Evolutionary conservation across 2,113 vertebrate species (phyloP).

Genomic region (Azemiops feae): DNA sequence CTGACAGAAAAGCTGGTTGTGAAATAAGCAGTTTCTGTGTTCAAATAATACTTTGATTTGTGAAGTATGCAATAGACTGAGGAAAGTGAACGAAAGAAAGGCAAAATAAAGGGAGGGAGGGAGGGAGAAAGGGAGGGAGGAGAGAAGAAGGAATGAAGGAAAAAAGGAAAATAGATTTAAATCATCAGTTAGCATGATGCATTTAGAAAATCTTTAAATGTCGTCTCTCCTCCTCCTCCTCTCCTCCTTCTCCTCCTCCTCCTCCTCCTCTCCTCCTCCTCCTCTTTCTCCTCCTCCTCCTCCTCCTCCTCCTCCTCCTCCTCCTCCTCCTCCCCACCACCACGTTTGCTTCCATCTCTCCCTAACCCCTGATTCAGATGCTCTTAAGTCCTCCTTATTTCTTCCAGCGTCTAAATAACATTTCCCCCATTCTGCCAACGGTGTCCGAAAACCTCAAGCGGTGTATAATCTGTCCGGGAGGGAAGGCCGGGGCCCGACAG

Average conservation of each 20-base stretch:
- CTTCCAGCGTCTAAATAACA: neutral
- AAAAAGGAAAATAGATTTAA: neutral
- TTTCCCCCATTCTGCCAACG: neutral
- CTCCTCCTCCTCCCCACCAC: rapidly evolving
- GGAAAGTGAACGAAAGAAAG: neutral
- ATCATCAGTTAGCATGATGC: neutral
- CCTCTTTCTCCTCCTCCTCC: rapidly evolving
- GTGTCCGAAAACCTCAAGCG: neutral
- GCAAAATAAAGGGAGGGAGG: too few species aligned
- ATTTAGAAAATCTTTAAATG: neutral
- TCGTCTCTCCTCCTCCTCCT: neutral
- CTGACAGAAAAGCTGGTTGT: neutral
- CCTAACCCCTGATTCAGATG: neutral
- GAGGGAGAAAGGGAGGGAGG: too few species aligned
- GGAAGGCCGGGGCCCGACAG: rapidly evolving
- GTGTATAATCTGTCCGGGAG: neutral
- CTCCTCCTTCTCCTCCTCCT: neutral
- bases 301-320: rapidly evolving
- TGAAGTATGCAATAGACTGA: neutral
- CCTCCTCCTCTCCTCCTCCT: rapidly evolving
- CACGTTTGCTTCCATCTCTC: neutral
- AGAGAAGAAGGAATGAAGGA: neutral
- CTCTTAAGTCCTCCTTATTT: neutral
- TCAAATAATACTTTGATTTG: neutral
- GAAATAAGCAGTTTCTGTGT: neutral